Conservation (phyloP, 2,113 vertebrate genomes). For the Tapirus terrestris region DNA sequence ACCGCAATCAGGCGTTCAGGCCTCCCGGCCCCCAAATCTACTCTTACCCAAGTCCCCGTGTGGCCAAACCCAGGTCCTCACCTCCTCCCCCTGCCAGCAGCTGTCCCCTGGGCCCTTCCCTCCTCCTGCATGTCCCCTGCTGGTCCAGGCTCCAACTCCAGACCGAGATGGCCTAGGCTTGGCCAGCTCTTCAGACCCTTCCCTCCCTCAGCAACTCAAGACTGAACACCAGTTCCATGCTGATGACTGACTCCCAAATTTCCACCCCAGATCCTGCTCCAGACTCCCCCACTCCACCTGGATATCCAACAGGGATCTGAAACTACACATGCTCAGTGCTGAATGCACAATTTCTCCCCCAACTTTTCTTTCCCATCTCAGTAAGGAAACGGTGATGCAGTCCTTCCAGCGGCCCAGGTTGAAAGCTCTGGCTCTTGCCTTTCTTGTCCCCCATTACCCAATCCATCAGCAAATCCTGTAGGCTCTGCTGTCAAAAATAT, state of each 20-base stretch:
- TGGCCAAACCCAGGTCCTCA: neutral
- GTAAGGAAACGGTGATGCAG: fast-evolving
- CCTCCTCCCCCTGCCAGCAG: neutral
- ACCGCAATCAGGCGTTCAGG: neutral
- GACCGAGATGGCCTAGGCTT: neutral
- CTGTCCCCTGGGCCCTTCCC: neutral
- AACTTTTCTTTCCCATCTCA: neutral
- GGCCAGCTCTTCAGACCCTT: neutral
- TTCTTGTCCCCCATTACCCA: neutral
- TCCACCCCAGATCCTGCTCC: neutral
- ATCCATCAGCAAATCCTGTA: neutral
- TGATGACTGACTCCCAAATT: too few relatives aligned
- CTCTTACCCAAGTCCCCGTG: neutral
- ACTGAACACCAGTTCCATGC: neutral
- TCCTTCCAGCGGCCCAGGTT: neutral
- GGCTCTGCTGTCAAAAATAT: neutral
- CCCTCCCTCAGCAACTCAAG: neutral
- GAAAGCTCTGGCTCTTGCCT: too few relatives aligned
- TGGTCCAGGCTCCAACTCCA: neutral
- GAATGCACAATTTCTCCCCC: neutral
- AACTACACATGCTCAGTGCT: neutral
- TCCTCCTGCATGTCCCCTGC: neutral
- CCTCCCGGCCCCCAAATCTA: neutral
- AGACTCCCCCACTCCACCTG: neutral
- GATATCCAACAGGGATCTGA: neutral